Percentiles rank a stretch among this genome's conserved stretches.
These are phyloP conservation scores for Pycnomerus fuliginosus DNA, from an alignment of 2,888 invertebrate species.

Conservation along the genomic window DNA sequence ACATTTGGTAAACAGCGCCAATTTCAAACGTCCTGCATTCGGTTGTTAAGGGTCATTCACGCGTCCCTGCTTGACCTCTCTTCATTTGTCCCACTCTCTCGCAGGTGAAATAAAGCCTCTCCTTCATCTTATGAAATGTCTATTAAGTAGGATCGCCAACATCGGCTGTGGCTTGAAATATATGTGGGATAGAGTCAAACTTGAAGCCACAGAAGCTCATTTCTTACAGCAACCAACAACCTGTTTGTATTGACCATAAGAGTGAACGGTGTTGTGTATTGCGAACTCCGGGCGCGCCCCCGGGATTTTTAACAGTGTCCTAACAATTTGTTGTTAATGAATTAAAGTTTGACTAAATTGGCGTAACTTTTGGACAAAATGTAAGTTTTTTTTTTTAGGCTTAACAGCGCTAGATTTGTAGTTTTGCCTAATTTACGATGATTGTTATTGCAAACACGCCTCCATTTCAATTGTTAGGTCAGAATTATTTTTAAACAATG, in stretches of 20 bases:
- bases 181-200: constrained; percentile 21
- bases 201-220: constrained; percentile 10
- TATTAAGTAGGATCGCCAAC: constrained; percentile 13
- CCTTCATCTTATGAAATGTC: constrained; percentile 13
- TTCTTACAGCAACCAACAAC: too few relatives aligned
- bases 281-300: constrained; percentile 6
- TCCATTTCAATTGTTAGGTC: constrained; percentile 12
- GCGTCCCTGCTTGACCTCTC: neutral
- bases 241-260: constrained; percentile 20
- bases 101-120: constrained; percentile 12
- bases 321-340: neutral
- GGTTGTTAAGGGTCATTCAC: neutral
- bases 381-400: constrained; percentile 7
- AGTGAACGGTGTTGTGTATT: constrained; percentile 1
- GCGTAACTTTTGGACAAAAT: constrained; percentile 5
- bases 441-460: constrained; percentile 7
- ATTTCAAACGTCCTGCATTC: neutral
- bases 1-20: constrained; percentile 1
- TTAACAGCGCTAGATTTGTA: neutral
- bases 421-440: neutral
- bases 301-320: neutral
- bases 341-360: neutral
- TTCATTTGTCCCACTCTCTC: constrained; percentile 5
- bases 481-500: constrained; percentile 11
- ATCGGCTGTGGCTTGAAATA: constrained; percentile 19